Percentiles rank a stretch among this genome's conserved stretches.
phyloP scores from a whole-genome alignment of 2,797 vertebrate species.

The Siniperca scherzeri region DNA sequence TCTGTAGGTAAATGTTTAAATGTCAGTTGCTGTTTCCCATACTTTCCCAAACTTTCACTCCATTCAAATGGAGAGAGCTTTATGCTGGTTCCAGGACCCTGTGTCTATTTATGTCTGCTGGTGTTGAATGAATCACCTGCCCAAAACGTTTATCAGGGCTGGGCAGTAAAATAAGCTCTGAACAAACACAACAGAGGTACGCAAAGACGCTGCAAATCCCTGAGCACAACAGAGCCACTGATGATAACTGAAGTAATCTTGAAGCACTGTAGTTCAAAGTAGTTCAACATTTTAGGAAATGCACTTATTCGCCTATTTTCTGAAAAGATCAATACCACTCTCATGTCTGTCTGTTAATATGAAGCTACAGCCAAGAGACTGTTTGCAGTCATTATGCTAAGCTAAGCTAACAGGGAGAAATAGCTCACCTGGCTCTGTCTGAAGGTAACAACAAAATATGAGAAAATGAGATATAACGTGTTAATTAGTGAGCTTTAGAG shows the following conservation, averaged over 20 bases:
- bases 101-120: constrained; percentile 63
- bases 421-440: background rate
- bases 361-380: background rate
- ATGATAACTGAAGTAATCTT: background rate
- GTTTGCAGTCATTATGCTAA: background rate
- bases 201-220: background rate
- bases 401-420: background rate
- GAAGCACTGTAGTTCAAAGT: background rate
- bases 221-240: background rate
- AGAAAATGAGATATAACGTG: background rate
- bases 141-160: constrained; percentile 19
- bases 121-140: constrained; percentile 53
- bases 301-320: background rate
- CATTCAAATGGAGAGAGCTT: constrained; percentile 1
- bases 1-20: background rate
- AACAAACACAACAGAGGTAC: background rate
- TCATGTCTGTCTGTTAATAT: background rate
- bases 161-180: constrained; percentile 19
- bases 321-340: background rate
- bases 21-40: constrained; percentile 21
- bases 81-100: constrained; percentile 36
- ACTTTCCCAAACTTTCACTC: background rate
- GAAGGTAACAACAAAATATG: background rate
- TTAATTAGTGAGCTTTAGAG: background rate
- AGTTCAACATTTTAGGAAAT: background rate